Evolutionary conservation across 2,888 invertebrate species (phyloP), one percentile per base, ranked within the genome.

Genomic region (Pasiphila rectangulata): DNA sequence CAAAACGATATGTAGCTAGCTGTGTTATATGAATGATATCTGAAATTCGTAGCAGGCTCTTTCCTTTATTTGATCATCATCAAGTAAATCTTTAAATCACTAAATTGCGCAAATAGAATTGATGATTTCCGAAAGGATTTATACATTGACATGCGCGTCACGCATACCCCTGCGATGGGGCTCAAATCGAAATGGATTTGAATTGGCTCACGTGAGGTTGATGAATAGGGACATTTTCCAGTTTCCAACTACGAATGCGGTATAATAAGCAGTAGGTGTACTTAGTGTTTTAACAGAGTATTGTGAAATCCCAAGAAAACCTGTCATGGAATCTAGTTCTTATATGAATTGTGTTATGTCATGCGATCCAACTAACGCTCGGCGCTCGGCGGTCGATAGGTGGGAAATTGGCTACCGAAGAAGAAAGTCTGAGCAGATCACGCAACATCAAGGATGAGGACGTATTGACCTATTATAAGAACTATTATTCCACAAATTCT

Each of bases 191-290:
- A 53, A 56, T 42, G 51, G 55, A 58, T 61, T 59, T 41, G 52
- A 53, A 57, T 58, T 54, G 43, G 48, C 56, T 54, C 54, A 60
- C 56, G 57, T 53, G 50, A 48, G 45, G 30, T 49, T 60, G 62
- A 60, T 59, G 57, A 55, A 62, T 58, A 54, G 53, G 56, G 51
- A 52, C 54, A 53, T 49, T 53, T 54, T 27, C 42, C 30, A 43
- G 25, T 21, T 13, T 24, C 24, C 17, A 32, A 12, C 3, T 16
- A 36, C 44, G 21, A 19, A 6, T 30, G 15, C 19, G 15, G 16
- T 9, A 15, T 39, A 21, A 20, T 19, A 34, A 12, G 16, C 30
- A 42, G 41, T 29, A 42, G 2, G 13, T 17, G 17, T n/a, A 46
- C 20, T 29, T 1, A 5, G 4, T 1, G 1, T 30, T 15, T n/a